Conservation (phyloP, 2,113 vertebrate species). For the Puntigrus tetrazona region DNA sequence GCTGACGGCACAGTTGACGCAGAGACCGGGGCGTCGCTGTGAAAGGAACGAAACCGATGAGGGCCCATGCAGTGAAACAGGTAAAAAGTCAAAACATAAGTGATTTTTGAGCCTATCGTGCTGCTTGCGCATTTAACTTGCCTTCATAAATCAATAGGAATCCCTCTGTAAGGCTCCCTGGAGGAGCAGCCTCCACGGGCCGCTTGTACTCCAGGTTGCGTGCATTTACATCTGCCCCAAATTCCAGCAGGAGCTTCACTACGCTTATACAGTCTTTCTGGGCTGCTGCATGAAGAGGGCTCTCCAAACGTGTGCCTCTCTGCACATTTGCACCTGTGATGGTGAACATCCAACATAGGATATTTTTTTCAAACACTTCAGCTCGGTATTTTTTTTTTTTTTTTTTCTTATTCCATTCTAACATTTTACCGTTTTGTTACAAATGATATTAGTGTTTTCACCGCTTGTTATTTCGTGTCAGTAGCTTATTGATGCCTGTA, state of each 20-base stretch:
- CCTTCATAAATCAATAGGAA: constrained; percentile 89
- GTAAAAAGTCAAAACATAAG: not conserved
- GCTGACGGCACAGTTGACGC: constrained; percentile 86
- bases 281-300: constrained; percentile 89
- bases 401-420: too few relatives aligned
- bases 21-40: constrained; percentile 86
- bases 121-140: constrained; percentile 55
- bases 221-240: constrained; percentile 90
- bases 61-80: not conserved
- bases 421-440: too few relatives aligned
- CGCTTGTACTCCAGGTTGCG: constrained; percentile 85
- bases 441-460: too few relatives aligned
- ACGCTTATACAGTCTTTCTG: constrained; percentile 83
- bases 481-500: too few relatives aligned
- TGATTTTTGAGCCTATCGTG: not conserved
- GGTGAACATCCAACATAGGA: not conserved
- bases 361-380: too few relatives aligned
- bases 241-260: constrained; percentile 87
- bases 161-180: constrained; percentile 84
- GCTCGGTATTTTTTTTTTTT: too few relatives aligned
- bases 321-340: constrained; percentile 88
- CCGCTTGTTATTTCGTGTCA: too few relatives aligned
- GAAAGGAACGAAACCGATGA: constrained; percentile 12
- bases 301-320: constrained; percentile 87
- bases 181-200: constrained; percentile 84